Conservation (phyloP, 2,888 invertebrate species). For the Lepidochrysops patricia region DNA sequence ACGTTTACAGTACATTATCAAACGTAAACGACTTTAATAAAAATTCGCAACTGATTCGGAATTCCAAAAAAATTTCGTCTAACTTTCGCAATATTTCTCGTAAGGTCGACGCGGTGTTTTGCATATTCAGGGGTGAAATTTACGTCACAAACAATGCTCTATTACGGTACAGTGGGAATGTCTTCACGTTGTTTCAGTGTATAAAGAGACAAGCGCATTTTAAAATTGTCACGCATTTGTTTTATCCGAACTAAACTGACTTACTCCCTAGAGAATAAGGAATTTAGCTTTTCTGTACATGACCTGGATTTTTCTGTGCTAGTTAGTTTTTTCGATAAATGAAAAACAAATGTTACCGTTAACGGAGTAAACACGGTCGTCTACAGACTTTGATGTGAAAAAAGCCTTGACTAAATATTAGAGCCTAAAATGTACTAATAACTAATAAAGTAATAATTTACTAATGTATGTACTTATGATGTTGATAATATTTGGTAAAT, state of each 20-base stretch:
- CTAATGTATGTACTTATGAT: too few relatives aligned
- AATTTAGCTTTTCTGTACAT: background rate
- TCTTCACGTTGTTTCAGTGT: conserved; percentile 63
- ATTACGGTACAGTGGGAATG: conserved; percentile 68
- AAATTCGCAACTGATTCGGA: conserved; percentile 51
- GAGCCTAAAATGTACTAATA: too few relatives aligned
- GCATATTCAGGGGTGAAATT: conserved; percentile 69
- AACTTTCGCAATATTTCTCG: conserved; percentile 68
- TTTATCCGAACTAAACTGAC: background rate
- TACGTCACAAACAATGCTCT: conserved; percentile 69
- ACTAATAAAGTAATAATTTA: too few relatives aligned
- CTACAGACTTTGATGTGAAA: too few relatives aligned
- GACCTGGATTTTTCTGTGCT: too few relatives aligned
- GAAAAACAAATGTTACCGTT: too few relatives aligned
- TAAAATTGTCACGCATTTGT: background rate
- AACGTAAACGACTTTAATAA: conserved; percentile 21
- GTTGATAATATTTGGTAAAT: too few relatives aligned
- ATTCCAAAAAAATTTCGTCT: conserved; percentile 64
- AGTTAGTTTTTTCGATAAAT: too few relatives aligned
- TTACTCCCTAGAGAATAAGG: background rate
- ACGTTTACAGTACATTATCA: conserved; percentile 21
- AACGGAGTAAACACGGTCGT: too few relatives aligned
- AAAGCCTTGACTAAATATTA: too few relatives aligned
- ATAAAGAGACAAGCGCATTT: background rate
- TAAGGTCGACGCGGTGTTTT: conserved; percentile 58